phyloP scores from a whole-genome alignment of 2,797 vertebrate genomes.

The Adrianichthys oophorus region DNA sequence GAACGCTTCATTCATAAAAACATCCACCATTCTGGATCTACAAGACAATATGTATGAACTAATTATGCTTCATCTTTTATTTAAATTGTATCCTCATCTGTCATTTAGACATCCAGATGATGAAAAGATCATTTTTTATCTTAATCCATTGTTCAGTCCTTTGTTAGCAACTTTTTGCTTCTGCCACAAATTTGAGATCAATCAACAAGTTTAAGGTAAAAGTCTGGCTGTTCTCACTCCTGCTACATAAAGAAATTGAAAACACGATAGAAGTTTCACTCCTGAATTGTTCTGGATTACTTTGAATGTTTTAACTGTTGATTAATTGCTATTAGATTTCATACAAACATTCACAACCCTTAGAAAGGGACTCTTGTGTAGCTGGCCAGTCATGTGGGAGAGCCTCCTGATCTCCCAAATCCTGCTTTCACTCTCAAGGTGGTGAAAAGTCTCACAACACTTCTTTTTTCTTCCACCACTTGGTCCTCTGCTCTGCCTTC shows the following conservation, averaged over 20 bases:
- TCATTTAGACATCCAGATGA: too few species aligned
- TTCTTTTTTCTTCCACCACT: too few species aligned
- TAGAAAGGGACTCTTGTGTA: neutral
- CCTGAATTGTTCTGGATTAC: neutral
- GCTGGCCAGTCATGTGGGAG: neutral
- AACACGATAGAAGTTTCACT: neutral
- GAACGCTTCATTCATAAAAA: too few species aligned
- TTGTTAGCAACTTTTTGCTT: constrained; percentile 24
- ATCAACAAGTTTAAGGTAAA: neutral
- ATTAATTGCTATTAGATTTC: neutral
- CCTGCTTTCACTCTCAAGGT: too few species aligned
- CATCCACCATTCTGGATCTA: too few species aligned
- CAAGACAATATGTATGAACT: neutral
- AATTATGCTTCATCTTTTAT: neutral
- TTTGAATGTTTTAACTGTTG: neutral
- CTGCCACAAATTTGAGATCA: neutral
- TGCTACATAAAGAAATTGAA: neutral
- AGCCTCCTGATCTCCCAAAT: neutral
- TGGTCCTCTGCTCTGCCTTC: too few species aligned
- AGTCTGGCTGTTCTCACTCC: constrained; percentile 7
- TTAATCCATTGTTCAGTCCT: constrained; percentile 4
- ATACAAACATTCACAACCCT: neutral
- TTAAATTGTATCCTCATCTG: too few species aligned
- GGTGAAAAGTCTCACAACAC: too few species aligned
- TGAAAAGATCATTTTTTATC: too few species aligned